Evolutionary conservation across 2,113 vertebrate species (phyloP).

Genomic region (Corythaixoides concolor): DNA sequence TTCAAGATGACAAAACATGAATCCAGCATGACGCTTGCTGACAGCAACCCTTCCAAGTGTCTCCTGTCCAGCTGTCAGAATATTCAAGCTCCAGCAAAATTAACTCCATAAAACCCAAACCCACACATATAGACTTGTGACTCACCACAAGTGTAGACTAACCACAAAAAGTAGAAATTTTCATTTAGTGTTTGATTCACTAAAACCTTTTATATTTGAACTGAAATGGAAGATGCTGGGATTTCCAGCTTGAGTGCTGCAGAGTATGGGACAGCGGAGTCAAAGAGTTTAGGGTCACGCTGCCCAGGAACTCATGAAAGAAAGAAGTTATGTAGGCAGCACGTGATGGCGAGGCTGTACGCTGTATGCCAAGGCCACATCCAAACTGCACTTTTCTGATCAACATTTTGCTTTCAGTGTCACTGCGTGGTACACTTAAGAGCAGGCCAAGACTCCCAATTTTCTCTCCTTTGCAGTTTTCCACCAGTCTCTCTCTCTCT

Average conservation of each 20-base stretch:
- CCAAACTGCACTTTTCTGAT: background rate
- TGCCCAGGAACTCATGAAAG: background rate
- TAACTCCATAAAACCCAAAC: background rate
- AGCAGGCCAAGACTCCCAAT: background rate
- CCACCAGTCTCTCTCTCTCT: too few species aligned
- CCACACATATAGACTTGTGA: background rate
- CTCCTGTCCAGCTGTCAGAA: background rate
- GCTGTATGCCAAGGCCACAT: background rate
- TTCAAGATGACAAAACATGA: background rate
- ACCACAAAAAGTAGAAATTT: background rate
- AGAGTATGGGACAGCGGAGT: background rate
- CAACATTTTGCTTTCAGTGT: background rate
- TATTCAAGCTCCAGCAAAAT: background rate
- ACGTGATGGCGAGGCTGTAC: background rate
- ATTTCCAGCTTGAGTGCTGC: background rate
- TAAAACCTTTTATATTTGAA: background rate
- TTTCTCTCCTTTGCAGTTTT: background rate
- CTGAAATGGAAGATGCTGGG: background rate
- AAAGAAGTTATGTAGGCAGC: background rate
- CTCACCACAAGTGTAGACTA: background rate
- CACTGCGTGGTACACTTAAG: background rate
- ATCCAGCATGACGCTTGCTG: background rate
- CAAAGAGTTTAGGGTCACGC: background rate
- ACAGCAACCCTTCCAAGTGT: background rate
- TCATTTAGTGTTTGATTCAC: background rate